Conservation (phyloP, 1,140 invertebrate genomes). For the Pinna nobilis region DNA sequence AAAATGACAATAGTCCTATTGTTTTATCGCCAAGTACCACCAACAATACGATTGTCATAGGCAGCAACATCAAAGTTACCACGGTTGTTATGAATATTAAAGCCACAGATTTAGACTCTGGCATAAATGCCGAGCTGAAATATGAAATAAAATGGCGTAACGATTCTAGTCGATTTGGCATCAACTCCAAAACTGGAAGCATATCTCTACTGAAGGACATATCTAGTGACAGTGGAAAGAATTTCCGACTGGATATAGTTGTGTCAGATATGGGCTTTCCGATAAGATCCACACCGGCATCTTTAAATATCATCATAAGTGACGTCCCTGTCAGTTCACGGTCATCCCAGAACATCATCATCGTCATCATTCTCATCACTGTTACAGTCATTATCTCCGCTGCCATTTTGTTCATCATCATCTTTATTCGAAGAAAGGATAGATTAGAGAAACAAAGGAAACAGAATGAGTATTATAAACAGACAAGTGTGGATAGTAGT, state of each 20-base stretch:
- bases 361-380: constrained; percentile 54
- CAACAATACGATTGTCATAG: constrained; percentile 61
- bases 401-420: constrained; percentile 54
- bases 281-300: constrained; percentile 67
- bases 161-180: constrained; percentile 53
- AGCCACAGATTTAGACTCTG: constrained; percentile 62
- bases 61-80: constrained; percentile 43
- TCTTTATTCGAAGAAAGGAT: constrained; percentile 52
- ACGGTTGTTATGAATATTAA: constrained; percentile 53
- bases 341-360: constrained; percentile 49
- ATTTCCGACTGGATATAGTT: constrained; percentile 44
- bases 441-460: constrained; percentile 36
- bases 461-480: constrained; percentile 21
- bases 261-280: constrained; percentile 53
- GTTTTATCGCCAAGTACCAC: constrained; percentile 59
- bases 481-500: constrained; percentile 13
- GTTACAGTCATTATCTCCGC: constrained; percentile 54
- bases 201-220: constrained; percentile 46
- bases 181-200: constrained; percentile 51
- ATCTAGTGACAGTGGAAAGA: constrained; percentile 6
- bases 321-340: not conserved
- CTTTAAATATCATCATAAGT: constrained; percentile 46
- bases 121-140: constrained; percentile 54
- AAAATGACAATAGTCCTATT: constrained; percentile 93
- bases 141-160: constrained; percentile 54